Percentiles rank a stretch among this genome's conserved stretches.
These are phyloP conservation scores for Propithecus coquereli DNA, from an alignment of 2,113 vertebrate species.

Conservation along the genomic window DNA sequence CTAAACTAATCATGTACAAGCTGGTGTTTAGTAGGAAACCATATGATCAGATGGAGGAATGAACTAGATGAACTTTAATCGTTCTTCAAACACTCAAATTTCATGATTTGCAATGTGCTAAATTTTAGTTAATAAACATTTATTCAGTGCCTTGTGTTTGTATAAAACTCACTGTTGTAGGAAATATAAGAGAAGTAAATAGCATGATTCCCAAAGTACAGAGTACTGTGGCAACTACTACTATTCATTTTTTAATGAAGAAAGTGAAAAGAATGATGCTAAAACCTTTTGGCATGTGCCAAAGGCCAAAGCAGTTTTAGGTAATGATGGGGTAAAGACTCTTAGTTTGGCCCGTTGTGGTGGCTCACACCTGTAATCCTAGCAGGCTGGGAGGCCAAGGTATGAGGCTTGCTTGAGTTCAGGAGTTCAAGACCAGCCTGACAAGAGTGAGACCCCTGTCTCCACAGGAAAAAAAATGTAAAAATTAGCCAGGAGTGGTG, in stretches of 20 bases:
- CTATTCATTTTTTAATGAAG: constrained; percentile 15
- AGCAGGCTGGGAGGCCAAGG: too few species aligned
- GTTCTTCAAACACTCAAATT: constrained; percentile 5
- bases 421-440: too few species aligned
- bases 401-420: too few species aligned
- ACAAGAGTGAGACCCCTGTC: too few species aligned
- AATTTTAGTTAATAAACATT: constrained; percentile 44
- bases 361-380: too few species aligned
- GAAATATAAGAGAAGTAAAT: neutral
- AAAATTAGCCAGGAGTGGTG: too few species aligned
- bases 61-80: neutral
- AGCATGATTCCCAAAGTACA: neutral
- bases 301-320: neutral
- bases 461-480: too few species aligned
- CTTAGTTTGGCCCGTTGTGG: neutral
- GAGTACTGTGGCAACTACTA: neutral
- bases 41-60: neutral
- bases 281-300: neutral
- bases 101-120: constrained; percentile 2
- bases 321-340: neutral
- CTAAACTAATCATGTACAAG: neutral
- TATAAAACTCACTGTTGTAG: constrained; percentile 4
- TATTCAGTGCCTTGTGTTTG: too few species aligned
- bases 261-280: constrained; percentile 1
- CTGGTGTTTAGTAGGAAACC: neutral